Evolutionary conservation across 2,888 invertebrate genomes (phyloP).

Genomic region (Macrosoma leucophasiata): DNA sequence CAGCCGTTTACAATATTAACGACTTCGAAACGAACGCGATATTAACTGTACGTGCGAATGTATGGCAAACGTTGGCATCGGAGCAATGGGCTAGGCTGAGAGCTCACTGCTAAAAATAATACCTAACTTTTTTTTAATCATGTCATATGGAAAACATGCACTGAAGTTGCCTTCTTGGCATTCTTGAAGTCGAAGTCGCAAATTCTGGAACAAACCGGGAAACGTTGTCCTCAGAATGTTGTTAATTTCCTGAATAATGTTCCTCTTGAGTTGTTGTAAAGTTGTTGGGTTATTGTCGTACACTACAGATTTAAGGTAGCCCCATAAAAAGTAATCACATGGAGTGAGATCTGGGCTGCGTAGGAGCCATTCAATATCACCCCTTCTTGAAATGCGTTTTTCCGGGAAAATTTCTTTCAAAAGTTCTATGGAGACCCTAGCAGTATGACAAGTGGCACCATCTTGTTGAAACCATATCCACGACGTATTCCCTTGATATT

Average conservation of each 20-base stretch:
- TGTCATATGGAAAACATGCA: too few relatives aligned
- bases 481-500: too few relatives aligned
- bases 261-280: constrained; percentile 21
- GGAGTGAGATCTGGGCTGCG: constrained; percentile 10
- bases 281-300: constrained; percentile 22
- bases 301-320: constrained; percentile 23
- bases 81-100: too few relatives aligned
- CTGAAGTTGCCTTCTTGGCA: constrained; percentile 22
- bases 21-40: too few relatives aligned
- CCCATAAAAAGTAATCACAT: constrained; percentile 18
- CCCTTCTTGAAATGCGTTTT: constrained; percentile 14
- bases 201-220: constrained; percentile 13
- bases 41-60: too few relatives aligned
- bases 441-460: constrained; percentile 6
- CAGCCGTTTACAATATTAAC: too few relatives aligned
- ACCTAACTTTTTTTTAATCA: too few relatives aligned
- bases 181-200: constrained; percentile 19
- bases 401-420: constrained; percentile 10
- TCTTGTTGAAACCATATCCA: constrained; percentile 7
- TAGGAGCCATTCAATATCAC: constrained; percentile 10
- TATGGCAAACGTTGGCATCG: too few relatives aligned
- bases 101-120: too few relatives aligned
- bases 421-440: constrained; percentile 8
- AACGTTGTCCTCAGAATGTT: constrained; percentile 21
- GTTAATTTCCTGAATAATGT: constrained; percentile 20